phyloP scores from a whole-genome alignment of 2,113 vertebrate genomes.

The Balaenoptera acutorostrata region DNA sequence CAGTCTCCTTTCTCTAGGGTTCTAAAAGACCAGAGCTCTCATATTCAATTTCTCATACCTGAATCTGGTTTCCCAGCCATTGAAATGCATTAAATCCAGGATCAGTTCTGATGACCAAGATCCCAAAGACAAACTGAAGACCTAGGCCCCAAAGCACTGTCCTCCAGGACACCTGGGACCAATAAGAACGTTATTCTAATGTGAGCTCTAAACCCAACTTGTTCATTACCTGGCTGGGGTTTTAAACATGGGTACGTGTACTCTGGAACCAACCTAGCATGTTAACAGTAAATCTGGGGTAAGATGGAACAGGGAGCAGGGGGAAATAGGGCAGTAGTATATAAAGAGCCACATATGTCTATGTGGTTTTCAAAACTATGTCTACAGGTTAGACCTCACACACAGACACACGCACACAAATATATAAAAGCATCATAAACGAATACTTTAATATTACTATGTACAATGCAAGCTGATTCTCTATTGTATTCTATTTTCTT shows the following conservation, averaged over 20 bases:
- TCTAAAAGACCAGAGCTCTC: background rate
- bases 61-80: slow-evolving; percentile 92
- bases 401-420: background rate
- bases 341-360: background rate
- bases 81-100: slow-evolving; percentile 87
- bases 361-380: background rate
- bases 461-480: background rate
- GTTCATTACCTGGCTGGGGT: background rate
- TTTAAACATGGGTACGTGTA: background rate
- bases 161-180: slow-evolving; percentile 88
- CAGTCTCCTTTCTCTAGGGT: background rate
- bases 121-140: slow-evolving; percentile 89
- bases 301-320: background rate
- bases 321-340: background rate
- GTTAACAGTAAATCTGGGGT: background rate
- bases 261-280: background rate
- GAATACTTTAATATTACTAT: background rate
- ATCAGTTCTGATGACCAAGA: slow-evolving; percentile 92
- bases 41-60: slow-evolving; percentile 81
- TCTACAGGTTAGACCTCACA: background rate
- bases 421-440: background rate
- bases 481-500: background rate
- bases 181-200: slow-evolving; percentile 30
- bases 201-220: background rate
- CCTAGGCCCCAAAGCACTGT: slow-evolving; percentile 91